Evolutionary conservation across 2,888 invertebrate genomes (phyloP), one percentile per base, ranked within the genome.

Genomic region (Eilema sororculum): DNA sequence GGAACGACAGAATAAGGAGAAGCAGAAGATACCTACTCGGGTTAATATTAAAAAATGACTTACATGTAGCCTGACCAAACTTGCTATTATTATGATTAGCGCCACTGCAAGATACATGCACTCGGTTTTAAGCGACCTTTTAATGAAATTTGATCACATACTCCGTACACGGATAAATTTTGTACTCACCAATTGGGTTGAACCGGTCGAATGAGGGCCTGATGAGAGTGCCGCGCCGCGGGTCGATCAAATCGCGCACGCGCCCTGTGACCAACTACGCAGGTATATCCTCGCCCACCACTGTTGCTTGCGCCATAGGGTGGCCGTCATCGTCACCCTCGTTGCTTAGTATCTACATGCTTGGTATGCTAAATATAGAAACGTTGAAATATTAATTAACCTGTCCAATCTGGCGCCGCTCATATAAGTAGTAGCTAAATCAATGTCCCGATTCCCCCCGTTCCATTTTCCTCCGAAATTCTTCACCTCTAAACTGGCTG

Each of bases 101-200:
- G 95, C 94, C 91, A 95, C 94, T 69, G 95, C 95, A 80, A 95
- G 90, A 92, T 95, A 95, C 95, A 95, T 95, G 90, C 92, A 92
- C 90, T 84, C 87, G 87, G 79, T 89, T 80, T 79, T 58, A 80
- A 75, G 70, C 74, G 70, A 69, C 78, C 73, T 78, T 76, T 73
- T 74, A 72, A 77, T 76, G 63, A 57, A 79, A 79, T 74, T 73
- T 52, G 72, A 75, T 78, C 78, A 79, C 79, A 79, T 80, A 78
- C 75, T 79, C 83, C 84, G 84, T 75, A 82, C 84, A 79, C 87
- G 85, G 83, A 84, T 78, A 87, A 88, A 88, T 87, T 89, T 79
- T 84, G 90, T 93, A 92, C 93, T 93, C 91, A 91, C 92, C 92
- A 88, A 89, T 86, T 84, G 85, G 86, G 84, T 84, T 77, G 86